A percentile compares a stretch with the other conserved stretches of the same genome.
These are phyloP conservation scores for Pterostichus madidus DNA, from an alignment of 2,888 invertebrate genomes.

Conservation along the genomic window DNA sequence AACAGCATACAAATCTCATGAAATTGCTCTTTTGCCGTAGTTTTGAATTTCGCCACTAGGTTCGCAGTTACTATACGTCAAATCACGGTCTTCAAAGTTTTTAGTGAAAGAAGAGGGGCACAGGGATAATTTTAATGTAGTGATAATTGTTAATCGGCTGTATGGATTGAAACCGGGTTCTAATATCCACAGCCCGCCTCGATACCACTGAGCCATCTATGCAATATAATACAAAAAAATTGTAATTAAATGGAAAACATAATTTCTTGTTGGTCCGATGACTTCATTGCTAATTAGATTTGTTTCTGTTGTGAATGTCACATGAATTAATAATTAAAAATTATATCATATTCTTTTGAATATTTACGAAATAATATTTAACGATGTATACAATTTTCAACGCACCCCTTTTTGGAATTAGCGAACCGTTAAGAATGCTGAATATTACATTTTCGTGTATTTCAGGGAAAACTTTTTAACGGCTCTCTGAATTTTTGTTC, in stretches of 20 bases:
- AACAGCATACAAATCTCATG: too few relatives aligned
- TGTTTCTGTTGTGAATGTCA: background rate
- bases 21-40: too few relatives aligned
- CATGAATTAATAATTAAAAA: conserved; percentile 15
- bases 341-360: conserved; percentile 27
- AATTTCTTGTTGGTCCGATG: background rate
- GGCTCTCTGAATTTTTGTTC: conserved; percentile 7
- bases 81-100: too few relatives aligned
- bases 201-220: too few relatives aligned
- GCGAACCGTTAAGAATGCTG: background rate
- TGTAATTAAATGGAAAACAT: conserved; percentile 15
- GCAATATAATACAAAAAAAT: too few relatives aligned
- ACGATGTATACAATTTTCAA: conserved; percentile 14
- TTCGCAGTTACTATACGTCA: too few relatives aligned
- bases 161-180: too few relatives aligned
- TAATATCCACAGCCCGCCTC: too few relatives aligned
- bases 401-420: conserved; percentile 21
- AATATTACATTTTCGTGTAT: conserved; percentile 29
- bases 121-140: too few relatives aligned
- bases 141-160: too few relatives aligned
- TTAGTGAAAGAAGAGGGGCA: too few relatives aligned
- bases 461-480: conserved; percentile 31
- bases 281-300: conserved; percentile 4
- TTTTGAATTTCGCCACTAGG: too few relatives aligned
- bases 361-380: conserved; percentile 13